Evolutionary conservation across 2,888 invertebrate genomes (phyloP), one percentile per base, ranked within the genome.

Genomic region (Sicus ferrugineus): DNA sequence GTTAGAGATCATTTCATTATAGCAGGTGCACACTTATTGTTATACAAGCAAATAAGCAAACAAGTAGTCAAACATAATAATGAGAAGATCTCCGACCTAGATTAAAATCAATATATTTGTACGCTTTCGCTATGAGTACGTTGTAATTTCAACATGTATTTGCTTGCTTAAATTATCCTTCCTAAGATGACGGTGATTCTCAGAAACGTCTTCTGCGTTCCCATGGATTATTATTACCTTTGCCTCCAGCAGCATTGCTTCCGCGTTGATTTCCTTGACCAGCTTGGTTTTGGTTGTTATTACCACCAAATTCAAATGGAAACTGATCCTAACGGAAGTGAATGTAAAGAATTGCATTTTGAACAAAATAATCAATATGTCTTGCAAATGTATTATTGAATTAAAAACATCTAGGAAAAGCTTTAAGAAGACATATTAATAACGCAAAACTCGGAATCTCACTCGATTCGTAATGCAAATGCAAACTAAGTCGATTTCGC

Each of bases 171-270:
- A 28, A 42, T 59, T 67, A 67, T 72, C 70, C 72, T 69, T 30
- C 67, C 63, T 58, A 58, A 52, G 70, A 59, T 71, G 73, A 64
- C 62, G 54, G 69, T 69, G 72, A 68, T 73, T 75, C 75, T 81
- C 84, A 85, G 80, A 84, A 85, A 77, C 85, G 85, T 80, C 85
- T 81, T 74, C 85, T 78, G 77, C 84, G 77, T 76, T 80, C 83
- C 83, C 83, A 83, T 75, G 84, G 84, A 76, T 80, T 83, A 76
- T 78, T 82, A 76, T 79, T 81, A 77, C 79, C 77, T 74, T 76
- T 77, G 74, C 75, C 77, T 69, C 74, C 75, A 54, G 71, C 77
- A 70, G 74, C 75, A 71, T 74, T 77, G 68, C 73, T 80, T 70
- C 79, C 79, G 73, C 81, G 81, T 75, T 84, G 83, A 78, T 80